Percentiles rank a stretch among this genome's conserved stretches.
phyloP scores from a whole-genome alignment of 1,140 invertebrate species.

The Orchesella cincta region DNA sequence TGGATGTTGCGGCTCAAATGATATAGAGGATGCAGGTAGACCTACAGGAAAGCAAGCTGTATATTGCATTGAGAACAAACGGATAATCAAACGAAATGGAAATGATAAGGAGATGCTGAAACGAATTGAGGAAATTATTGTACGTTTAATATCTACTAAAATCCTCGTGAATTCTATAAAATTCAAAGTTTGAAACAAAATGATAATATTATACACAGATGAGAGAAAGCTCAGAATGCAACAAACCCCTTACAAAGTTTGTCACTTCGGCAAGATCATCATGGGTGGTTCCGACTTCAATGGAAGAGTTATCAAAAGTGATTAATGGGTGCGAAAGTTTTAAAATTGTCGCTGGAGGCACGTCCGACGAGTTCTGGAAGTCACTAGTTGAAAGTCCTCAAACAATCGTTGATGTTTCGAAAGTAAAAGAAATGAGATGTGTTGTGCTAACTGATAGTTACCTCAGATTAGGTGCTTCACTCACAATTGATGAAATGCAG shows the following conservation, averaged over 20 bases:
- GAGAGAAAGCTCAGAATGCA: neutral
- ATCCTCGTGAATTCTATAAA: too few species aligned
- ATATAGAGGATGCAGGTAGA: constrained; percentile 39
- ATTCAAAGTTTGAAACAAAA: too few species aligned
- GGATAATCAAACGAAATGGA: neutral
- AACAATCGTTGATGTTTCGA: neutral
- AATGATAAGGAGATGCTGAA: neutral
- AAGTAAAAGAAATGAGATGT: neutral
- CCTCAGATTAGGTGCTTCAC: constrained; percentile 30
- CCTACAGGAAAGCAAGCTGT: neutral
- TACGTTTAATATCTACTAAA: neutral
- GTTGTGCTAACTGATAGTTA: neutral
- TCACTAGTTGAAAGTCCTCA: neutral
- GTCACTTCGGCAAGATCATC: neutral
- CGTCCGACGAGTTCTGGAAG: constrained; percentile 24
- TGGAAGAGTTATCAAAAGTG: neutral
- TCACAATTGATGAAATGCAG: constrained; percentile 38
- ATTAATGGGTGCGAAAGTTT: neutral
- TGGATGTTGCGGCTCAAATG: constrained; percentile 14
- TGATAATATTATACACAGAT: too few species aligned
- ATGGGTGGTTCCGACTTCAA: neutral
- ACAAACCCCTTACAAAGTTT: neutral
- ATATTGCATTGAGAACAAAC: neutral
- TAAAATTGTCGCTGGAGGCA: constrained; percentile 35
- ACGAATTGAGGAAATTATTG: neutral